Evolutionary conservation across 2,888 invertebrate species (phyloP), one percentile per base, ranked within the genome.

Genomic region (Coenonympha glycerion): DNA sequence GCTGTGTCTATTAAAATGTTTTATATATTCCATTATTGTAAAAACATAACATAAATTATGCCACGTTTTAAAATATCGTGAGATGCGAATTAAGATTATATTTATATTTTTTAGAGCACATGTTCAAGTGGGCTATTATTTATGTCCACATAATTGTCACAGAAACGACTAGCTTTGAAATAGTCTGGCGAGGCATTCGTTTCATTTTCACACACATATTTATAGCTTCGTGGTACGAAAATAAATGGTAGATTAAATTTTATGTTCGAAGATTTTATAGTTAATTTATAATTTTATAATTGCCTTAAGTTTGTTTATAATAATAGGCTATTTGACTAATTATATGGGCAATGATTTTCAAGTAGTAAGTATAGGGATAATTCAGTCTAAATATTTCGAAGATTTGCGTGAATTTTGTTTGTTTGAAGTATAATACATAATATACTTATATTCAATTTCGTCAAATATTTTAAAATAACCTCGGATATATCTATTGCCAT

Each of bases 31-130:
- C 5, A 26, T 22, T n/a, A n/a, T n/a, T 39, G 6, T n/a, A 16
- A 30, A 19, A 54, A 60, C 45, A 30, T 45, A 40, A 30, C 49
- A 57, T 57, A 58, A 59, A 60, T 60, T 62, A 53, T 46, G 52
- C 30, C 47, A 54, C 40, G 45, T 26, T 51, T 52, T 49, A 56
- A 53, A 54, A 59, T 39, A 47, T 26, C 47, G 53, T 53, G 50
- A 28, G 50, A 49, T 46, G 37, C 37, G 47, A 55, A 46, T 54
- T 46, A 46, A 44, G 36, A 39, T 36, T 15, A 45, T 40, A 18
- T 41, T 19, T 31, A 31, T 47, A 22, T 19, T 22, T 31, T 21
- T 19, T 21, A 37, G 21, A 39, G 36, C 52, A 46, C 52, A 55
- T 55, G 52, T 52, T 55, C 30, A 30, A 40, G 26, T 26, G 30